phyloP scores from a whole-genome alignment of 2,113 vertebrate species.

The Loxodonta africana region DNA sequence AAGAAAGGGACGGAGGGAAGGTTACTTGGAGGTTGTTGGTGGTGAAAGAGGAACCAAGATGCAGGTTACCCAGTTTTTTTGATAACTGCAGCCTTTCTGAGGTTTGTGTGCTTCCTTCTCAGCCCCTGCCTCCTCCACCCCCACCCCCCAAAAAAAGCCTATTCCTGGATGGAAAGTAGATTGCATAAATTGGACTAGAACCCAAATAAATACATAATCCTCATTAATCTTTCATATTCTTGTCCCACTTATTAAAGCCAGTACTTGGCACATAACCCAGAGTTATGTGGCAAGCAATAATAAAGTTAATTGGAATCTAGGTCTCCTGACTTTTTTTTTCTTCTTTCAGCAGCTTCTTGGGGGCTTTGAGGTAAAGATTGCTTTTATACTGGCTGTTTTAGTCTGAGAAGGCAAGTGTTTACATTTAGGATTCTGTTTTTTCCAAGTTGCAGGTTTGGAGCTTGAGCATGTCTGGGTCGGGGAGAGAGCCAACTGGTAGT shows the following conservation, averaged over 20 bases:
- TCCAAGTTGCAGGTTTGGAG: neutral
- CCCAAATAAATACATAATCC: slow-evolving; percentile 48
- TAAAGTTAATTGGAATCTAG: slow-evolving; percentile 65
- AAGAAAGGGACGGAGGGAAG: neutral
- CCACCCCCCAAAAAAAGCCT: neutral
- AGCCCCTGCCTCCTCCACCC: neutral
- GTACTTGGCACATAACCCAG: slow-evolving; percentile 51
- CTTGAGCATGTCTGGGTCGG: neutral
- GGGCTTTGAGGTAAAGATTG: neutral
- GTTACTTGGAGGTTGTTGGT: neutral
- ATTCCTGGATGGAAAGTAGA: neutral
- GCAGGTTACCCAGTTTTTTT: neutral
- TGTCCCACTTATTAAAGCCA: slow-evolving; percentile 72
- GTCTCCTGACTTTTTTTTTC: slow-evolving; percentile 30
- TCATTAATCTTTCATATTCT: slow-evolving; percentile 78
- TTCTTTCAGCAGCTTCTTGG: slow-evolving; percentile 48
- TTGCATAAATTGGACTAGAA: slow-evolving; percentile 39
- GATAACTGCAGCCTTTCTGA: neutral
- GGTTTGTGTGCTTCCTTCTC: neutral
- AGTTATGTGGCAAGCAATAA: slow-evolving; percentile 25
- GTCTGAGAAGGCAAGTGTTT: neutral
- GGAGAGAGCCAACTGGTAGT: neutral
- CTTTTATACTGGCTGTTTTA: neutral
- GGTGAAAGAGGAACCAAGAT: neutral
- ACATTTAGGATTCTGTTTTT: neutral